These are phyloP conservation scores for Drosophila lacertosa DNA, from an alignment of 1,140 invertebrate species.

Conservation along the genomic window DNA sequence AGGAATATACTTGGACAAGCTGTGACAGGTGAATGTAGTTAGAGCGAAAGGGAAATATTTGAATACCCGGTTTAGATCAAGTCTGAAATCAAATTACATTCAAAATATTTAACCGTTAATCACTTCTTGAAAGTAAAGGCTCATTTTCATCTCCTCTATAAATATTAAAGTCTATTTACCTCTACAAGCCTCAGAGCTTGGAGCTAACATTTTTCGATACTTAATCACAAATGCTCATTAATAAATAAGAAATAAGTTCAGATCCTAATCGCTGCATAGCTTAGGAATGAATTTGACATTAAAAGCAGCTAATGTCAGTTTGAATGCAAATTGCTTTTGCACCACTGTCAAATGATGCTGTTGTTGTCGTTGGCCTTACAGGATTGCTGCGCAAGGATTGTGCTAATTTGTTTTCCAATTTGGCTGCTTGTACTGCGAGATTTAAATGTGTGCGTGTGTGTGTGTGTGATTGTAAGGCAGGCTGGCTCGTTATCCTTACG, in stretches of 20 bases:
- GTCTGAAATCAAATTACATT: too few species aligned
- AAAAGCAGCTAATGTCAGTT: slow-evolving; percentile 1
- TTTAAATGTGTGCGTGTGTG: slow-evolving; percentile 19
- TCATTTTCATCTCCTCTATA: too few species aligned
- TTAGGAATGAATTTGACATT: not conserved
- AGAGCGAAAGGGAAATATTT: not conserved
- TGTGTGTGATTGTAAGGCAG: not conserved
- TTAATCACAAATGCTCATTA: too few species aligned
- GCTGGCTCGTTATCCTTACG: slow-evolving; percentile 38
- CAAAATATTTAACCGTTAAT: too few species aligned
- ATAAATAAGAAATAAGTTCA: too few species aligned
- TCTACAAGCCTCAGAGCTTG: too few species aligned
- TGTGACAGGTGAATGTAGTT: not conserved
- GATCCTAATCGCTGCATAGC: not conserved
- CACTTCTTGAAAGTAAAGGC: too few species aligned
- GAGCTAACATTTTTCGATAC: too few species aligned
- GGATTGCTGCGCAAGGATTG: slow-evolving; percentile 67
- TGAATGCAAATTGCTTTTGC: slow-evolving; percentile 47
- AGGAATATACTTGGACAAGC: not conserved
- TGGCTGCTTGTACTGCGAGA: slow-evolving; percentile 33
- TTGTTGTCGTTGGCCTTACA: slow-evolving; percentile 15
- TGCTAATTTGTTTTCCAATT: slow-evolving; percentile 77
- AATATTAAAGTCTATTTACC: too few species aligned
- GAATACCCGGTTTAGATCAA: too few species aligned
- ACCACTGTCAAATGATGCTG: slow-evolving; percentile 49